Conservation (phyloP, 2,113 vertebrate genomes). For the Scomber colias region DNA sequence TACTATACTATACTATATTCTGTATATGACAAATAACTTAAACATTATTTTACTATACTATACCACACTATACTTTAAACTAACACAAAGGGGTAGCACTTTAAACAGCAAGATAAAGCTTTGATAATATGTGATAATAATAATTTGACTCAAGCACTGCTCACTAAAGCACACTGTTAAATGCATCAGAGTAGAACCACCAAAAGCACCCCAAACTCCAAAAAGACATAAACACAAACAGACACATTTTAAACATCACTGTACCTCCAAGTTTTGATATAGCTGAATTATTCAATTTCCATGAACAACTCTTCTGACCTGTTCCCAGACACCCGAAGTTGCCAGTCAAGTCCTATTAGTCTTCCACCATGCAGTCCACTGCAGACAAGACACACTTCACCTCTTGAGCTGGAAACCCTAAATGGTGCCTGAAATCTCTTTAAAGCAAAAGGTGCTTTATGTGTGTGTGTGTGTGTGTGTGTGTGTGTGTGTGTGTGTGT, state of each 20-base stretch:
- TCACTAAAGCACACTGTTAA: neutral
- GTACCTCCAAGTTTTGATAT: slow-evolving; percentile 49
- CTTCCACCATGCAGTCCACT: slow-evolving; percentile 5
- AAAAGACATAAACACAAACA: neutral
- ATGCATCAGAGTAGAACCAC: neutral
- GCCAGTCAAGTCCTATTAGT: slow-evolving; percentile 20
- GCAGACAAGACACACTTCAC: slow-evolving; percentile 9
- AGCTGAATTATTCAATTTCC: neutral
- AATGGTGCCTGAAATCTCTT: slow-evolving; percentile 26
- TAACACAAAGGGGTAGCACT: neutral
- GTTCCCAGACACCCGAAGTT: slow-evolving; percentile 23
- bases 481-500: slow-evolving; percentile 22
- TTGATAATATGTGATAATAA: too few relatives aligned
- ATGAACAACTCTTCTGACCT: slow-evolving; percentile 20
- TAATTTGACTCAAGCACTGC: neutral
- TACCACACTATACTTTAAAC: neutral
- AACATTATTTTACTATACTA: too few relatives aligned
- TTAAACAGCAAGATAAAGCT: neutral
- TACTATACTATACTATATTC: neutral
- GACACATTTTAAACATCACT: slow-evolving; percentile 1
- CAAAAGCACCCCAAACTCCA: neutral
- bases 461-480: too few relatives aligned
- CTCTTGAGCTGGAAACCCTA: slow-evolving; percentile 24
- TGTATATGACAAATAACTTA: neutral
- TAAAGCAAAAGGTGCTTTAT: slow-evolving; percentile 18